Evolutionary conservation across 2,797 vertebrate species (phyloP).

Genomic region (Carduelis carduelis): DNA sequence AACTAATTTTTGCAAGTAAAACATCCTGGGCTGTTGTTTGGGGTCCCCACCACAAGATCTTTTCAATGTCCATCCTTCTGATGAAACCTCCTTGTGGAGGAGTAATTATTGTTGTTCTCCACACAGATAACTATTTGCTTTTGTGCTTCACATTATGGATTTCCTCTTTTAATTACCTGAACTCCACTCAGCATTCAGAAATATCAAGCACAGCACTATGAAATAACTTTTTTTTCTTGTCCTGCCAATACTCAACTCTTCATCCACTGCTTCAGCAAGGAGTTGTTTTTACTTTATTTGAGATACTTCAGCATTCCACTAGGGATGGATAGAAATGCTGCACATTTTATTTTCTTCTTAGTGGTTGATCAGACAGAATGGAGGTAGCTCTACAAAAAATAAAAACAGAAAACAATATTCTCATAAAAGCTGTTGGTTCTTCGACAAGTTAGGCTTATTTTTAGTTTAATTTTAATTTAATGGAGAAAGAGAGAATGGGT

Average conservation of each 20-base stretch:
- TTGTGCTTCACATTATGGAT: not conserved
- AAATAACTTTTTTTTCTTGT: not conserved
- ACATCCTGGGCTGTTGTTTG: not conserved
- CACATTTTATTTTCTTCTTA: not conserved
- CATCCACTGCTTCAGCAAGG: not conserved
- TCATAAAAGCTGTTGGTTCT: not conserved
- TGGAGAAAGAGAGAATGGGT: not conserved
- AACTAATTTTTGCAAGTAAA: not conserved
- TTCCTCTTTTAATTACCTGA: not conserved
- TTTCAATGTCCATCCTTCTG: not conserved
- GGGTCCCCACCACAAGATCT: not conserved
- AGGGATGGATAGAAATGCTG: not conserved
- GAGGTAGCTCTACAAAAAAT: not conserved
- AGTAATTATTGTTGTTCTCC: not conserved
- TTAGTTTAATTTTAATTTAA: not conserved
- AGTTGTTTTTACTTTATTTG: not conserved
- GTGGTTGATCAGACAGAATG: not conserved
- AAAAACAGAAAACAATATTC: rapidly evolving
- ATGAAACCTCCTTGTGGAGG: not conserved
- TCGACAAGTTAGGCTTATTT: not conserved
- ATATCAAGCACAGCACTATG: not conserved
- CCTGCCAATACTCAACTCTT: not conserved
- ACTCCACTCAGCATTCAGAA: not conserved
- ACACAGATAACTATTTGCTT: not conserved
- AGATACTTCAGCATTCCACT: not conserved